Conservation (phyloP, 2,113 vertebrate species). For the Amphiprion percula region DNA sequence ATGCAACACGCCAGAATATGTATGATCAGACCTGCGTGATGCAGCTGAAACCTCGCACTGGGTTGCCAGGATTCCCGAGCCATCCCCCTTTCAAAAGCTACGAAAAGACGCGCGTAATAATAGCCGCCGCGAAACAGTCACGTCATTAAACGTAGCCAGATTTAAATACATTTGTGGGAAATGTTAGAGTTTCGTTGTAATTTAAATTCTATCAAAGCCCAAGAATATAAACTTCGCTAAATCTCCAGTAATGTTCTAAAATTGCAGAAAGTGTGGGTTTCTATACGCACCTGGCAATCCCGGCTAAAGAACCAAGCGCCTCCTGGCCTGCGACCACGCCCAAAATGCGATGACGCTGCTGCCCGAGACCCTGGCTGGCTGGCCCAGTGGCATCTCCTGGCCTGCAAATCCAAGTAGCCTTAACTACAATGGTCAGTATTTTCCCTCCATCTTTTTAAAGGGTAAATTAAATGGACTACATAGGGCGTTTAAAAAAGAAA, state of each 20-base stretch:
- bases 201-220: neutral
- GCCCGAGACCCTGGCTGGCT: slow-evolving; percentile 25
- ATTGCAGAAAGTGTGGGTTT: slow-evolving; percentile 24
- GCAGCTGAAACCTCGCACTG: slow-evolving; percentile 35
- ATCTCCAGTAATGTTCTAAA: rapidly evolving
- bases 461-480: neutral
- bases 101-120: neutral
- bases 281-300: slow-evolving; percentile 63
- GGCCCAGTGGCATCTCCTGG: slow-evolving; percentile 32
- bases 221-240: neutral
- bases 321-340: slow-evolving; percentile 62
- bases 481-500: too few relatives aligned
- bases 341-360: slow-evolving; percentile 63
- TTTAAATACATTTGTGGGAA: neutral
- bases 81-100: slow-evolving; percentile 40
- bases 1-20: slow-evolving; percentile 63
- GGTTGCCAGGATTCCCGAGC: slow-evolving; percentile 59
- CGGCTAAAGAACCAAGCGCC: slow-evolving; percentile 29
- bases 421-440: neutral
- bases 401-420: slow-evolving; percentile 30
- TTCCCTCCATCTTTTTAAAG: neutral
- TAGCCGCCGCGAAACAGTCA: neutral
- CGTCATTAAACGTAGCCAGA: neutral
- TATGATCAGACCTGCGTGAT: slow-evolving; percentile 54
- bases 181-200: neutral